Percentiles rank a stretch among this genome's conserved stretches.
Conservation (phyloP, 1,140 invertebrate genomes). For the Bombus haemorrhoidalis region DNA sequence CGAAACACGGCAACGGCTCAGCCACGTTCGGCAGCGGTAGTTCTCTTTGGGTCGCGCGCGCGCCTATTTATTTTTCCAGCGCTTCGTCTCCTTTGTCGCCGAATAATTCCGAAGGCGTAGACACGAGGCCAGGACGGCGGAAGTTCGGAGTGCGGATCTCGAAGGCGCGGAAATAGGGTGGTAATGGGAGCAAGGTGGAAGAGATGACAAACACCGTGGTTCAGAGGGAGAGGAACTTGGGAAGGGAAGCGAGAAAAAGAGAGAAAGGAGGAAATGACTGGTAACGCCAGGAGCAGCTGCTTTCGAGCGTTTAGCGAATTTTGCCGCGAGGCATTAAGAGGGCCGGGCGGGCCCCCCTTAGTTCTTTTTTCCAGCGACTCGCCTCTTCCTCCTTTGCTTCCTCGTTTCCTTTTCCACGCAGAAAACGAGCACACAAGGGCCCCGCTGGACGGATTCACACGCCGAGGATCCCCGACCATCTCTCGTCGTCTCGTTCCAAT, state of each 20-base stretch:
- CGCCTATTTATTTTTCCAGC: neutral
- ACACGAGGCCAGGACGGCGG: neutral
- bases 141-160: neutral
- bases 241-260: neutral
- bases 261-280: neutral
- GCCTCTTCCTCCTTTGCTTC: neutral
- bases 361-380: neutral
- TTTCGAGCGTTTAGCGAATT: slow-evolving; percentile 53
- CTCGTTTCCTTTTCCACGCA: slow-evolving; percentile 10
- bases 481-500: neutral
- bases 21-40: neutral
- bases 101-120: neutral
- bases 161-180: neutral
- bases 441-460: slow-evolving; percentile 11
- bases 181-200: neutral
- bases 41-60: neutral
- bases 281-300: slow-evolving; percentile 33
- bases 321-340: slow-evolving; percentile 46
- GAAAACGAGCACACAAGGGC: neutral
- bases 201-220: neutral
- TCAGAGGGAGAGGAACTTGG: neutral
- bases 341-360: no score
- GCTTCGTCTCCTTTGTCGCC: neutral
- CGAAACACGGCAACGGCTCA: neutral
- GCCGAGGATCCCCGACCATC: neutral